phyloP scores from a whole-genome alignment of 2,888 invertebrate species.

The Epinotia demarniana region DNA sequence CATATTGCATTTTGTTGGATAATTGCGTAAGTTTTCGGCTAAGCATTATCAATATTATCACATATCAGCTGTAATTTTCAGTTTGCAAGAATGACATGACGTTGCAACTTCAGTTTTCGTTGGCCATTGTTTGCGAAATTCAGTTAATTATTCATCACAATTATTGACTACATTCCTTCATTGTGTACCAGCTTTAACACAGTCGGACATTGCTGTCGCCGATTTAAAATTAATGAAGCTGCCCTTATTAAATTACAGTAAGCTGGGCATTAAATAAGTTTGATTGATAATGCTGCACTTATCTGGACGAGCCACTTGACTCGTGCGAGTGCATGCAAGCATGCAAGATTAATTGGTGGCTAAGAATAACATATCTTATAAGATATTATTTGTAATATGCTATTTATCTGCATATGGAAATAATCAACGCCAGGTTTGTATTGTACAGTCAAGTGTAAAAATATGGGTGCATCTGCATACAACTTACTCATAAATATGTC shows the following conservation, averaged over 20 bases:
- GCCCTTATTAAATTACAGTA: conserved; percentile 26
- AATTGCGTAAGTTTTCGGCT: too few relatives aligned
- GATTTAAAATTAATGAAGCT: conserved; percentile 34
- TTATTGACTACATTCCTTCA: neutral
- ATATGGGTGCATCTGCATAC: too few relatives aligned
- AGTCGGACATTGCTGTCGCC: conserved; percentile 8
- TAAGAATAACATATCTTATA: conserved; percentile 33
- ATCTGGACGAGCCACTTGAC: conserved; percentile 47
- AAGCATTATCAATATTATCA: too few relatives aligned
- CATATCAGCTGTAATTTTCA: too few relatives aligned
- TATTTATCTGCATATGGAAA: conserved; percentile 13
- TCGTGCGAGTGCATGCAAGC: conserved; percentile 35
- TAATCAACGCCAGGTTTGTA: neutral
- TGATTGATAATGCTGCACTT: conserved; percentile 54
- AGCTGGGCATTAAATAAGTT: conserved; percentile 48
- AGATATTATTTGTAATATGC: conserved; percentile 12
- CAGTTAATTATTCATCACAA: too few relatives aligned
- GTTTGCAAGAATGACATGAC: too few relatives aligned
- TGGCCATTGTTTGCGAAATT: too few relatives aligned
- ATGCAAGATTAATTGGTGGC: conserved; percentile 38
- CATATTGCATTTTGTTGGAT: too few relatives aligned
- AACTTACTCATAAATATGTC: too few relatives aligned
- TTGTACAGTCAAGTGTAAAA: neutral
- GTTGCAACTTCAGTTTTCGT: too few relatives aligned
- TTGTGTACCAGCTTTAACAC: conserved; percentile 1